These are phyloP conservation scores for Umimayanthus chanpuru DNA, from an alignment of 92 coral and sea anemone genomes.

Conservation along the genomic window DNA sequence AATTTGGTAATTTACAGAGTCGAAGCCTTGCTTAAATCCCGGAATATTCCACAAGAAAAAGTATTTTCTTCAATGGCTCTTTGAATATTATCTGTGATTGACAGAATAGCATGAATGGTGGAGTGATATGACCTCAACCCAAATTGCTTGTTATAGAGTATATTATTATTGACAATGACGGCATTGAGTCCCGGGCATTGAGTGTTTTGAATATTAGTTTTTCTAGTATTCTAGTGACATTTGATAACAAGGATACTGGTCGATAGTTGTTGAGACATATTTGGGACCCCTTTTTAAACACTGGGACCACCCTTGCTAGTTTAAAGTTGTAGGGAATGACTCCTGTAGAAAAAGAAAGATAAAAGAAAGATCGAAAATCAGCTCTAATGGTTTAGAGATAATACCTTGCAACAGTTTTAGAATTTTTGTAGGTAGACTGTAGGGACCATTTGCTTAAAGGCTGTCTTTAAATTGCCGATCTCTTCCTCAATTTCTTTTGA, in stretches of 20 bases:
- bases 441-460: slow-evolving; percentile 24
- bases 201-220: background rate
- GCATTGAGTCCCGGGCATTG: background rate
- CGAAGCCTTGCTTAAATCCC: too few relatives aligned
- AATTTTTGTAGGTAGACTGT: slow-evolving; percentile 24
- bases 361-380: slow-evolving; percentile 16
- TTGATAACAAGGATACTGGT: slow-evolving; percentile 24
- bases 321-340: slow-evolving; percentile 26
- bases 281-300: slow-evolving; percentile 15
- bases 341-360: slow-evolving; percentile 26
- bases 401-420: slow-evolving; percentile 1
- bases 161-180: slow-evolving; percentile 4
- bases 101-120: too few relatives aligned
- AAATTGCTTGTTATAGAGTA: background rate
- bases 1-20: too few relatives aligned
- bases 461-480: background rate
- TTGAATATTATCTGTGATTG: too few relatives aligned
- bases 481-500: slow-evolving; percentile 17
- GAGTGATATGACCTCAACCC: background rate
- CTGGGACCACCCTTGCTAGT: slow-evolving; percentile 13
- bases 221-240: slow-evolving; percentile 11
- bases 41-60: too few relatives aligned
- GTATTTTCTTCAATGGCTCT: too few relatives aligned
- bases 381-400: slow-evolving; percentile 29
- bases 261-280: slow-evolving; percentile 2